Conservation (phyloP, 2,888 invertebrate species). For the Dynastes maya region DNA sequence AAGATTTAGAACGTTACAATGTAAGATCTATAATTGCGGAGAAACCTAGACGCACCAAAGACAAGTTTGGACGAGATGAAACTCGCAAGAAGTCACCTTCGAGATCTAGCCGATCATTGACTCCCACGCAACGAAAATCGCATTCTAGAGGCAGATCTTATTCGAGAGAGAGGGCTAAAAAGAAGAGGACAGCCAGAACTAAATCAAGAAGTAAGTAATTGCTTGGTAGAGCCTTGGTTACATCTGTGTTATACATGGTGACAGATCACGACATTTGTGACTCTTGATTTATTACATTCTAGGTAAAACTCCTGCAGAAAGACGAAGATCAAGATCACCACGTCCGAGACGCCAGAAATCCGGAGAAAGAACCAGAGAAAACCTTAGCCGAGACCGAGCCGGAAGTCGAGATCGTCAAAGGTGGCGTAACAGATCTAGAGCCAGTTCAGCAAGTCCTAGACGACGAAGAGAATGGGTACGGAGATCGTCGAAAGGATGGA, state of each 20-base stretch:
- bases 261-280: neutral
- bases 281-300: slow-evolving; percentile 16
- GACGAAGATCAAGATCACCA: slow-evolving; percentile 61
- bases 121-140: slow-evolving; percentile 62
- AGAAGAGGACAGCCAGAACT: slow-evolving; percentile 53
- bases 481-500: slow-evolving; percentile 65
- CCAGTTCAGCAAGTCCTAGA: slow-evolving; percentile 60
- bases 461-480: slow-evolving; percentile 59
- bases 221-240: neutral
- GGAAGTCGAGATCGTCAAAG: slow-evolving; percentile 65
- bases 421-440: slow-evolving; percentile 62
- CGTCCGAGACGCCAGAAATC: slow-evolving; percentile 60
- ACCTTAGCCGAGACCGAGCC: slow-evolving; percentile 67
- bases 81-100: slow-evolving; percentile 59
- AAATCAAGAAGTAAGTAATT: slow-evolving; percentile 59
- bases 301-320: slow-evolving; percentile 53
- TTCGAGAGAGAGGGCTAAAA: slow-evolving; percentile 58
- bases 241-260: slow-evolving; percentile 48
- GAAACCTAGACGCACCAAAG: slow-evolving; percentile 76
- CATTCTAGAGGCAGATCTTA: slow-evolving; percentile 63
- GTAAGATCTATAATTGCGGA: slow-evolving; percentile 85
- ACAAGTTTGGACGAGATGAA: slow-evolving; percentile 86
- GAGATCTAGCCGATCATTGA: slow-evolving; percentile 58
- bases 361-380: slow-evolving; percentile 63
- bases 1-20: slow-evolving; percentile 88